Percentiles rank a stretch among this genome's conserved stretches.
Conservation (phyloP, 2,888 invertebrate species). For the Drosophila yooni region DNA sequence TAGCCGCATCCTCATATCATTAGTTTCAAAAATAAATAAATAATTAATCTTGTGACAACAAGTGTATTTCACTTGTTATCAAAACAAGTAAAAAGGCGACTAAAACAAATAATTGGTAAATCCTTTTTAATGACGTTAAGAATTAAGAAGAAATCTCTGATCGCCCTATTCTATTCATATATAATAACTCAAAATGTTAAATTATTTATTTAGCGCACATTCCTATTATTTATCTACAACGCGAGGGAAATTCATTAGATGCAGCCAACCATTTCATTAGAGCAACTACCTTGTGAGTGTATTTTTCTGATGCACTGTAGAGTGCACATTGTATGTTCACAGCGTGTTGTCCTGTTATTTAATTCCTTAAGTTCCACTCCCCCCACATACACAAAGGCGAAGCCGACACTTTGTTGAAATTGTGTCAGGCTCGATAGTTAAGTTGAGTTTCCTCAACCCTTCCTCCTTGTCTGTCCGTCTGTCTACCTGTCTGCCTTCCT, state of each 20-base stretch:
- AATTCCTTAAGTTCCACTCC: slow-evolving; percentile 6
- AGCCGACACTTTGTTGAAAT: slow-evolving; percentile 52
- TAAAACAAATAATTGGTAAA: not conserved
- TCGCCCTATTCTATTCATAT: not conserved
- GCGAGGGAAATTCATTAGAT: not conserved
- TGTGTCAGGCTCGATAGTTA: slow-evolving; percentile 69
- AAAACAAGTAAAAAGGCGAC: not conserved
- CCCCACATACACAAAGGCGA: slow-evolving; percentile 10
- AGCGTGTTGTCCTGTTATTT: slow-evolving; percentile 37
- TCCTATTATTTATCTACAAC: not conserved
- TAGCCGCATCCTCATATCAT: not conserved
- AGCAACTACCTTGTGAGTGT: not conserved
- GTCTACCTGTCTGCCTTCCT: not conserved
- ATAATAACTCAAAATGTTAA: not conserved
- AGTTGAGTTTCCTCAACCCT: slow-evolving; percentile 18
- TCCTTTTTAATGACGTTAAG: not conserved
- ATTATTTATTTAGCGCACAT: not conserved
- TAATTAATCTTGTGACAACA: not conserved
- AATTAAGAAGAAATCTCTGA: not conserved
- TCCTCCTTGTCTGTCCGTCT: not conserved
- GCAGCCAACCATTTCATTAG: not conserved
- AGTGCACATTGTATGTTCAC: slow-evolving; percentile 14
- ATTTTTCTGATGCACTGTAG: slow-evolving; percentile 12
- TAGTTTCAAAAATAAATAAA: not conserved
- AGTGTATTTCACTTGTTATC: not conserved